These are phyloP conservation scores for Nomada fabriciana DNA, from an alignment of 2,888 invertebrate genomes.

Conservation along the genomic window DNA sequence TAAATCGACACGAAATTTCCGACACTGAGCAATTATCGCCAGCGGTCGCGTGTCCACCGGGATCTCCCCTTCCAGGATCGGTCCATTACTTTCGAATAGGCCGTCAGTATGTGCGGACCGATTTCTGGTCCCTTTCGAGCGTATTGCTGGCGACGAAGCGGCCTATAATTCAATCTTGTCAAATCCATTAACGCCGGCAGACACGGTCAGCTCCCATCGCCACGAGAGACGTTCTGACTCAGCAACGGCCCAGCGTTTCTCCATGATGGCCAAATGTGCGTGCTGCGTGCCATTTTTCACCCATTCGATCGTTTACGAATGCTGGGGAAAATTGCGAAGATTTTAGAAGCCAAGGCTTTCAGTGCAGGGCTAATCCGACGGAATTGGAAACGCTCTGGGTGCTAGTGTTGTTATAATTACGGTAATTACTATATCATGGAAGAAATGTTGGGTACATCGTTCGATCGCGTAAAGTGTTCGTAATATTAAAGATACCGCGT, in stretches of 20 bases:
- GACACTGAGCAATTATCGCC: constrained; percentile 73
- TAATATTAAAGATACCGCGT: too few relatives aligned
- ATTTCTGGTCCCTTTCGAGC: constrained; percentile 44
- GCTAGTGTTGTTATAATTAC: too few relatives aligned
- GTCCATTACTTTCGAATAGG: constrained; percentile 75
- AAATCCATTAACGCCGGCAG: constrained; percentile 75
- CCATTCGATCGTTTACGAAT: neutral
- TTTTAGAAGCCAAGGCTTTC: neutral
- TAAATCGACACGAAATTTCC: constrained; percentile 72
- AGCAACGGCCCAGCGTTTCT: constrained; percentile 38
- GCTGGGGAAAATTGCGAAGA: neutral
- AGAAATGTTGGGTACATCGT: too few relatives aligned
- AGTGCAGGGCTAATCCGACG: too few relatives aligned
- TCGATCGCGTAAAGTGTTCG: too few relatives aligned
- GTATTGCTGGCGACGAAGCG: constrained; percentile 61
- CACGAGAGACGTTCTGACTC: constrained; percentile 61
- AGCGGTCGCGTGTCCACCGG: constrained; percentile 70
- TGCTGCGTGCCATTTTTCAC: neutral
- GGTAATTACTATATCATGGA: too few relatives aligned
- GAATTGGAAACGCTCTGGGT: too few relatives aligned
- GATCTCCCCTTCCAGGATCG: constrained; percentile 51
- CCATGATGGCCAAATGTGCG: constrained; percentile 29
- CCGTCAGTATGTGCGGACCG: constrained; percentile 57
- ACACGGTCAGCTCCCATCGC: constrained; percentile 60
- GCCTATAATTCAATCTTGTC: constrained; percentile 78